These are phyloP conservation scores for Hypsibius dujardini DNA, from an alignment of 1,140 invertebrate species.

Conservation along the genomic window DNA sequence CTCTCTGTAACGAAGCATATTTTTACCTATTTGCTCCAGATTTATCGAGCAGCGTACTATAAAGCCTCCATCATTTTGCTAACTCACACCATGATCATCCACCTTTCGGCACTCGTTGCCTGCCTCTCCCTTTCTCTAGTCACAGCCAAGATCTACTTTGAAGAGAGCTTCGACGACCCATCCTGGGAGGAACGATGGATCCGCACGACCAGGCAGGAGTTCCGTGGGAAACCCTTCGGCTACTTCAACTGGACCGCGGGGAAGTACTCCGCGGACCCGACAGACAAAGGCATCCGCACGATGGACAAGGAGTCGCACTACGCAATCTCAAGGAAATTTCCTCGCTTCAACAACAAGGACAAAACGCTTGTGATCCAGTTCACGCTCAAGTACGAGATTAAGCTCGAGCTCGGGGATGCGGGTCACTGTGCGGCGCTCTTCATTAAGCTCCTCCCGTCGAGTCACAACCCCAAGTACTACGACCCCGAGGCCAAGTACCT, in stretches of 20 bases:
- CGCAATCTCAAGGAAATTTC: constrained; percentile 33
- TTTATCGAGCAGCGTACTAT: too few relatives aligned
- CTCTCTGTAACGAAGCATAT: too few relatives aligned
- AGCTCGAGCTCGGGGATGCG: constrained; percentile 26
- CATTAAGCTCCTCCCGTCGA: constrained; percentile 31
- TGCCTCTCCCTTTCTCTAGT: too few relatives aligned
- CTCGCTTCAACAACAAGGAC: constrained; percentile 33
- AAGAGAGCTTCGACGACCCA: not conserved
- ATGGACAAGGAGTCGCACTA: constrained; percentile 24
- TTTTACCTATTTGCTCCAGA: too few relatives aligned
- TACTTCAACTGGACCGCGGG: not conserved
- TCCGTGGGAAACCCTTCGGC: not conserved
- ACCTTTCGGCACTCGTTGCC: too few relatives aligned
- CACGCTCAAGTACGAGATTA: constrained; percentile 36
- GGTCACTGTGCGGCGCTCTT: constrained; percentile 36
- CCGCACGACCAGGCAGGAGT: not conserved
- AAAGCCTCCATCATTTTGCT: too few relatives aligned
- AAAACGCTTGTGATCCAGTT: constrained; percentile 35
- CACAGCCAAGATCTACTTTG: not conserved
- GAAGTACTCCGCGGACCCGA: not conserved
- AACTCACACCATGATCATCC: too few relatives aligned
- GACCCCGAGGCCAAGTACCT: constrained; percentile 34
- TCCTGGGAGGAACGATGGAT: constrained; percentile 9
- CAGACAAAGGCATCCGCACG: not conserved
- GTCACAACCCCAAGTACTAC: constrained; percentile 31